Evolutionary conservation across 1,140 invertebrate genomes (phyloP), one percentile per base, ranked within the genome.

Genomic region (Papilio helenus): DNA sequence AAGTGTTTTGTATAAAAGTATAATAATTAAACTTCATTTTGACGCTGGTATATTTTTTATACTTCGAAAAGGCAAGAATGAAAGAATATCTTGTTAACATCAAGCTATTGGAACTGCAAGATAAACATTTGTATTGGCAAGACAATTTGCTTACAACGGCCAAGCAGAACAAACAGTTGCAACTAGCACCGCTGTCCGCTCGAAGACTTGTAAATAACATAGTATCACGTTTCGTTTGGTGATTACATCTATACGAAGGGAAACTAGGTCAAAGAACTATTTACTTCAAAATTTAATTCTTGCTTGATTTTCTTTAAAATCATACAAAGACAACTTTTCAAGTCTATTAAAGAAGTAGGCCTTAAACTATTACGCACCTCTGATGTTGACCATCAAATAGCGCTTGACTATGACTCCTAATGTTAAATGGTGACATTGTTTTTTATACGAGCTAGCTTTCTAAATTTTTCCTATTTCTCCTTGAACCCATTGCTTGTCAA

Each of bases 91-190:
- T 55, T 55, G 61, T 68, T 34, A 68, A 34, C 61, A 18, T 68
- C 2, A 68, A 68, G 23, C 61, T 68, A 16, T 68, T 68, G 26
- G 61, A 34, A 68, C 26, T 29, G 4, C 61, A 68, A 16, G 23
- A 29, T 16, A 68, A 29, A 68, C 29, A 68, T 68, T 68, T 68
- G 14, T 29, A 76, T 55, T 55, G 46, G 29, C 14, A 55, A 58
- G 73, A 76, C 73, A 76, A 76, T 34, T 76, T 55, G 73, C 73
- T 76, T 76, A 76, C 46, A 29, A 76, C 20, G 26, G 18, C 39
- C 51, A 76, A 76, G 73, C 8, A 76, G 73, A 34, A n/a, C 73
- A 76, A 76, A 76, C 29, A 58, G 26, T 29, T 23, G 10, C 20
- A 29, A 44, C 26, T 26, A 55, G 20, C 20, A 58, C 49, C 4